A percentile compares a stretch with the other conserved stretches of the same genome.
Conservation (phyloP, 2,113 vertebrate genomes). For the Apodemus sylvaticus region DNA sequence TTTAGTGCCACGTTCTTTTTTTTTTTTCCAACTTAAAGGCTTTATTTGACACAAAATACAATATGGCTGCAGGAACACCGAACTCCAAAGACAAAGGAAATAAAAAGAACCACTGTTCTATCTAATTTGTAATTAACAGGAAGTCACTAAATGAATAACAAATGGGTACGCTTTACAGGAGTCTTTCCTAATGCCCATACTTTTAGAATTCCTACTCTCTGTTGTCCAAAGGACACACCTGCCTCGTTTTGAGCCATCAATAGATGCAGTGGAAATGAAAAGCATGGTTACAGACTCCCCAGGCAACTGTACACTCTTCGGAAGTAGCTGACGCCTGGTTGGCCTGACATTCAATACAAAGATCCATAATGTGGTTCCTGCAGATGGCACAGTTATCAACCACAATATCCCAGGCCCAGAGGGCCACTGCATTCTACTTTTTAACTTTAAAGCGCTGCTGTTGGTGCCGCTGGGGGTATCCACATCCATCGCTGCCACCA, state of each 20-base stretch:
- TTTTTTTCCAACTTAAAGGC: slow-evolving; percentile 68
- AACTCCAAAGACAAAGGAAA: slow-evolving; percentile 69
- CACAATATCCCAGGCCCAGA: slow-evolving; percentile 99
- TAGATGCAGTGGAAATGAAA: slow-evolving; percentile 99
- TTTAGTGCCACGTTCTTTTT: too few relatives aligned
- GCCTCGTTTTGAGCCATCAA: slow-evolving; percentile 98
- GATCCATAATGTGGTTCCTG: slow-evolving; percentile 99
- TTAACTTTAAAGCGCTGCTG: slow-evolving; percentile 97
- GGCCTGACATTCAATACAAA: slow-evolving; percentile 86
- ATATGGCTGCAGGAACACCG: slow-evolving; percentile 70
- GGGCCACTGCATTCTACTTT: slow-evolving; percentile 93
- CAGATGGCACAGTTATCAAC: slow-evolving; percentile 99
- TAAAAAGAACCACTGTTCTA: slow-evolving; percentile 45
- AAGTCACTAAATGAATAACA: too few relatives aligned
- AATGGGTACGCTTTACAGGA: too few relatives aligned
- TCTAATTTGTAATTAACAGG: too few relatives aligned
- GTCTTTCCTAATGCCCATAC: too few relatives aligned
- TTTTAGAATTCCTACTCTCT: slow-evolving; percentile 93
- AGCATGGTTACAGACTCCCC: slow-evolving; percentile 57
- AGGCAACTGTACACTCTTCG: too few relatives aligned
- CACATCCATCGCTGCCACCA: too few relatives aligned
- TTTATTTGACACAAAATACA: slow-evolving; percentile 79
- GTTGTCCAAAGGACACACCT: slow-evolving; percentile 99
- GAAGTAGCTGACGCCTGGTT: too few relatives aligned
- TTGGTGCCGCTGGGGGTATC: slow-evolving; percentile 89